Base-by-base conservation (phyloP, 2,797 vertebrate species). In the Nannoperca australis region DNA sequence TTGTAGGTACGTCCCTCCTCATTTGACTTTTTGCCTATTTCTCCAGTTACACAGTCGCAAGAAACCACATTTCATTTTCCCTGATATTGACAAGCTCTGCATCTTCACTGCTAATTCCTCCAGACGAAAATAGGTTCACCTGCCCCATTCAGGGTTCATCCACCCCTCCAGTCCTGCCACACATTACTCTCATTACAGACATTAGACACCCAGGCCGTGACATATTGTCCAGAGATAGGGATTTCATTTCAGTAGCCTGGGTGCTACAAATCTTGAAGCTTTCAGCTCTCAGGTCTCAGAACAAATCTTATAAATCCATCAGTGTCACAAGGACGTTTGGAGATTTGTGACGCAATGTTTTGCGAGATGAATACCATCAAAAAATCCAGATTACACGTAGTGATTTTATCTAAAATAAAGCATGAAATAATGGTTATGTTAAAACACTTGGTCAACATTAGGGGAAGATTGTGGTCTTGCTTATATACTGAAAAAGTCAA, bases 121-220 rank as follows among this genome's bases (percentile, higher is more conserved):
- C 54, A 40, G 50, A 78, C 63, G 42, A 80, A 83, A 91, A 89
- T 82, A 87, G 76, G 64, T 70, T 79, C 2, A 9, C 56, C 56
- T 45, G 47, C 22, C 59, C 40, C 73, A 80, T 84, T 50, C 55
- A 79, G 79, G 83, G 51, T 78, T 66, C 59, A 75, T 70, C 47
- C 73, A 50, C 9, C 60, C 56, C 47, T 72, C 36, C 12, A 45
- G 40, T 79, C 30, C 54, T 20, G 38, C 67, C 58, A 70, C 70
- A 81, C 73, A 61, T 79, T 82, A 50, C 58, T 79, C 58, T 78
- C 42, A 90, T 85, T 82, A 78, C 80, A 83, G 77, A 84, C 68
- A 74, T 73, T 54, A 83, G 42, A 84, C 75, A 79, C 79, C 49
- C 51, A 69, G 71, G 83, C 56, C 59, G 50, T 77, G 85, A 85